phyloP scores from a whole-genome alignment of 92 coral and sea anemone species.

The Micromussa lordhowensis region DNA sequence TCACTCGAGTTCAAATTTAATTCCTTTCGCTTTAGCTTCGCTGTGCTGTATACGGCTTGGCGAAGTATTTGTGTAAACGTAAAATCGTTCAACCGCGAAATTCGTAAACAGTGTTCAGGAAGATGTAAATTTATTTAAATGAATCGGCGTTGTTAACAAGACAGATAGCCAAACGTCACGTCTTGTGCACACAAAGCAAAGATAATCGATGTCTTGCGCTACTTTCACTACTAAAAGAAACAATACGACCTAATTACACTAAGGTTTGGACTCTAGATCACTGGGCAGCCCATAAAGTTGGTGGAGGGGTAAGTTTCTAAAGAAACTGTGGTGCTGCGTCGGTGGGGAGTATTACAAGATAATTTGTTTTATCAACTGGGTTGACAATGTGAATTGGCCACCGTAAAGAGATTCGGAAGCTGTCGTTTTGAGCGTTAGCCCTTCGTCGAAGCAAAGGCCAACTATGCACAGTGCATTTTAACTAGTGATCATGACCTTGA shows the following conservation, averaged over 20 bases:
- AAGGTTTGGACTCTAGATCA: not conserved
- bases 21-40: not conserved
- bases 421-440: no score
- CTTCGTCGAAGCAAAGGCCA: no score
- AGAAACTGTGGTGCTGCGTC: no score
- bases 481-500: no score
- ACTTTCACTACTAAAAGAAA: not conserved
- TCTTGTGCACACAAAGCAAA: conserved; percentile 20
- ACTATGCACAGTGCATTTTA: not conserved
- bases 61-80: conserved; percentile 23
- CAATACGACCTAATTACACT: not conserved
- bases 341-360: no score
- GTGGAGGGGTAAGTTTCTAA: no score
- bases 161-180: not conserved
- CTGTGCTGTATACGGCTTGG: not conserved
- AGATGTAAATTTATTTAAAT: conserved; percentile 37
- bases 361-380: no score
- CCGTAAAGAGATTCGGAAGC: no score
- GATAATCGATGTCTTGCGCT: not conserved
- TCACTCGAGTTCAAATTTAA: not conserved
- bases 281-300: not conserved
- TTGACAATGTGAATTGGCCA: no score
- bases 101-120: conserved; percentile 29
- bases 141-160: not conserved
- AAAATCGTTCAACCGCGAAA: conserved; percentile 61